These are phyloP conservation scores for Amazona guildingii DNA, from an alignment of 2,113 vertebrate genomes.

Conservation along the genomic window DNA sequence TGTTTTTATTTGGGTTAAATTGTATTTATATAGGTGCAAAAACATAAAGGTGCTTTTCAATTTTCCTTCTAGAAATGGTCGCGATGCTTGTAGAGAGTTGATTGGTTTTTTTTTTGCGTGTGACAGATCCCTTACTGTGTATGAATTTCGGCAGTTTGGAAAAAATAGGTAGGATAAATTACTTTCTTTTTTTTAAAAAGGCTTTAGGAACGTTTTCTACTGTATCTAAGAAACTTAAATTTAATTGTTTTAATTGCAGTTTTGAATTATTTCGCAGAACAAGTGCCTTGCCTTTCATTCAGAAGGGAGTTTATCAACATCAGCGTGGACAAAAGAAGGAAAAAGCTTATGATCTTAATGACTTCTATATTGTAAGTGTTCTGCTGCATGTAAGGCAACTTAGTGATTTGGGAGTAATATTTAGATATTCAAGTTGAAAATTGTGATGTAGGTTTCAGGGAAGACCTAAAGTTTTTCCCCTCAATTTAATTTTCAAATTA, in stretches of 20 bases:
- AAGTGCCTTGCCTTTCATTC: constrained; percentile 81
- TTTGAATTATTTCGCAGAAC: constrained; percentile 68
- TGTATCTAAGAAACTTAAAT: neutral
- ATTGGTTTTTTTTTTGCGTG: constrained; percentile 81
- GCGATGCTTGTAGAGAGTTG: constrained; percentile 80
- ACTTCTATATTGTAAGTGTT: constrained; percentile 76
- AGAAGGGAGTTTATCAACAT: constrained; percentile 75
- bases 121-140: constrained; percentile 80
- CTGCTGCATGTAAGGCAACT: neutral
- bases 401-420: neutral
- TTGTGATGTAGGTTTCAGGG: neutral
- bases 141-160: constrained; percentile 83
- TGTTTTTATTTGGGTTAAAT: neutral
- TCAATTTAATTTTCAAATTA: neutral
- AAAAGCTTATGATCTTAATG: constrained; percentile 68
- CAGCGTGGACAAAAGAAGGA: constrained; percentile 71
- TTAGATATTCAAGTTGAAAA: neutral
- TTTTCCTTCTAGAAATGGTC: constrained; percentile 77
- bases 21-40: neutral
- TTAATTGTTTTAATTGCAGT: neutral
- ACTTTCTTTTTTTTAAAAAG: neutral
- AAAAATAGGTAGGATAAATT: constrained; percentile 78
- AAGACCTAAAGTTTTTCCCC: neutral
- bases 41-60: neutral
- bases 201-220: neutral